Percentiles rank a stretch among this genome's conserved stretches.
These are phyloP conservation scores for Scolopax bukidnonensis DNA, from an alignment of 2,797 vertebrate species.

Conservation along the genomic window DNA sequence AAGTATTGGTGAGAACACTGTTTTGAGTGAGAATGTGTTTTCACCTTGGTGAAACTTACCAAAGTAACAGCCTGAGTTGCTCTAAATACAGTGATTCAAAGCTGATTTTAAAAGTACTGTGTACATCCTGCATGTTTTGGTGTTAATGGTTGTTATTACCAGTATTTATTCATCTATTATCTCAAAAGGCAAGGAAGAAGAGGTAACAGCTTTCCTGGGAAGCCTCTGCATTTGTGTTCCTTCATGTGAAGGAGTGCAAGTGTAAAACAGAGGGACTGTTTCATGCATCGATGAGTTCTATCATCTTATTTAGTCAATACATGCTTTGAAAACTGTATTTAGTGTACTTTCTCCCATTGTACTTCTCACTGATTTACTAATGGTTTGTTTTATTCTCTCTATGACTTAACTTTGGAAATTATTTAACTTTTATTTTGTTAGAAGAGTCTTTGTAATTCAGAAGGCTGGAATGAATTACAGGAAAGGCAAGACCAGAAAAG, in stretches of 20 bases:
- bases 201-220: neutral
- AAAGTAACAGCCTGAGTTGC: neutral
- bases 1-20: neutral
- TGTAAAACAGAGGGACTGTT: neutral
- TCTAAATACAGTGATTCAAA: fast-evolving
- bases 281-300: fast-evolving
- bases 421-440: neutral
- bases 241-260: neutral
- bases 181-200: no score
- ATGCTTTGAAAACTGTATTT: neutral
- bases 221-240: neutral
- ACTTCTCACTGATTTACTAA: fast-evolving
- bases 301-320: neutral
- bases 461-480: neutral
- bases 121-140: neutral
- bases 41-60: neutral
- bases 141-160: neutral
- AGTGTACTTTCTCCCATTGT: neutral
- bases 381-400: neutral
- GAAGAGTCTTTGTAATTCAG: neutral
- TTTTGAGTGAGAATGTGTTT: neutral
- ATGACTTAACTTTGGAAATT: neutral
- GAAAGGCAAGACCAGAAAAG: neutral
- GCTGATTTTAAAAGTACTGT: neutral
- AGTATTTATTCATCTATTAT: neutral